Percentiles rank a stretch among this genome's conserved stretches.
Evolutionary conservation across 2,888 invertebrate species (phyloP).

Genomic region (Panopea generosa): DNA sequence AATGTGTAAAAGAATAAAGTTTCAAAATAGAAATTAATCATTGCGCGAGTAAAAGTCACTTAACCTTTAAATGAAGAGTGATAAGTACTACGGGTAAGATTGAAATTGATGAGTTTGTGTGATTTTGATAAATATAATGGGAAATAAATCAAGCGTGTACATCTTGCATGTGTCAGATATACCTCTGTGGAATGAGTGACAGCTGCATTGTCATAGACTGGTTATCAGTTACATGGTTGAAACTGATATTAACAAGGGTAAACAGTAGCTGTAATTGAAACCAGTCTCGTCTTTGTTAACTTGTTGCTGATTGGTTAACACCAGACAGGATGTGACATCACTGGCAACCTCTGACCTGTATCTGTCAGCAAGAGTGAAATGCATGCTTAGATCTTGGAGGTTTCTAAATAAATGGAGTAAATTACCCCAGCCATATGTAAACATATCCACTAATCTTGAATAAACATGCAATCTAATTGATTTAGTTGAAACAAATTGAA

Average conservation of each 20-base stretch:
- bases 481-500: neutral
- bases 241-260: slow-evolving; percentile 52
- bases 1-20: too few species aligned
- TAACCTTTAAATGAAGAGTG: neutral
- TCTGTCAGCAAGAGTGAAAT: slow-evolving; percentile 62
- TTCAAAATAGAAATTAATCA: slow-evolving; percentile 4
- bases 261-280: slow-evolving; percentile 57
- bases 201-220: slow-evolving; percentile 55
- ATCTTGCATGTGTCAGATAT: slow-evolving; percentile 54
- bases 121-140: slow-evolving; percentile 39
- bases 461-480: slow-evolving; percentile 34
- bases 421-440: slow-evolving; percentile 46
- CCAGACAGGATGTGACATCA: slow-evolving; percentile 64
- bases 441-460: slow-evolving; percentile 41
- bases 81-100: slow-evolving; percentile 9
- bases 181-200: slow-evolving; percentile 45
- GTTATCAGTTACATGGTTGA: slow-evolving; percentile 44
- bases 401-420: slow-evolving; percentile 60
- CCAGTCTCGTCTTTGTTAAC: slow-evolving; percentile 40
- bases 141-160: slow-evolving; percentile 54
- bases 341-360: slow-evolving; percentile 50
- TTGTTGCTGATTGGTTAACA: slow-evolving; percentile 47
- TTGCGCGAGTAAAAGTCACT: neutral
- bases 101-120: slow-evolving; percentile 38
- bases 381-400: slow-evolving; percentile 44